Evolutionary conservation across 2,888 invertebrate genomes (phyloP), one percentile per base, ranked within the genome.

Genomic region (Ischnus inquisitorius): DNA sequence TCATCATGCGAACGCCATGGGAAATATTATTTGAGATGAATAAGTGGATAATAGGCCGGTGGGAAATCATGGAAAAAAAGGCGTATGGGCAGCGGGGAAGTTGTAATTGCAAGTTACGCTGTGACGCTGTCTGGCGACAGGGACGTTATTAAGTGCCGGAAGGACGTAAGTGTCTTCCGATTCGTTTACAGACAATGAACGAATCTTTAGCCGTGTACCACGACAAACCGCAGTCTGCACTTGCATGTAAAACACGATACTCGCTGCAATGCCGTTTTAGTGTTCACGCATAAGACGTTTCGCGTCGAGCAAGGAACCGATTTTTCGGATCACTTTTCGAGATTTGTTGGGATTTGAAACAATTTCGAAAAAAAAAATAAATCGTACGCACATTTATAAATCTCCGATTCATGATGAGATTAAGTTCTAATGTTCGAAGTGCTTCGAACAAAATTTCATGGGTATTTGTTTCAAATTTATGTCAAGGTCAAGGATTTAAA

Each of bases 101-200:
- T 8, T 68, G 34, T 43, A 76, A 76, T 76, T 39, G 54, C 41
- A 67, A 54, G 76, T 76, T 76, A 54, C 65, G 34, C 22, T 34
- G 43, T 64, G 62, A 22, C 46, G n/a, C 46, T 39, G n/a, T 22
- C 4, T 39, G 10, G 64, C 22, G 8, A 10, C 78, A 39, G 62
- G 19, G 43, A 39, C 51, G 64, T 64, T 79, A 64, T 71, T 51
- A 69, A 69, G 28, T 51, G 6, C 78, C 62, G 64, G 69, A 79
- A 71, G 34, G 39, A 43, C 54, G 25, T 64, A 71, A 79, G 16
- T 39, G n/a, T 54, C 51, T 64, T 64, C 39, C 64, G 41, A 71
- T 71, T 16, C 51, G 25, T 71, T 65, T 51, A 79, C 19, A 54
- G 16, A 64, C 64, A 71, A 79, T 79, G 48, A 39, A 19, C 12